Evolutionary conservation across 30 jellyfish, hydroid and myxozoan species (phyloP).

Genomic region (Aurelia aurita): DNA sequence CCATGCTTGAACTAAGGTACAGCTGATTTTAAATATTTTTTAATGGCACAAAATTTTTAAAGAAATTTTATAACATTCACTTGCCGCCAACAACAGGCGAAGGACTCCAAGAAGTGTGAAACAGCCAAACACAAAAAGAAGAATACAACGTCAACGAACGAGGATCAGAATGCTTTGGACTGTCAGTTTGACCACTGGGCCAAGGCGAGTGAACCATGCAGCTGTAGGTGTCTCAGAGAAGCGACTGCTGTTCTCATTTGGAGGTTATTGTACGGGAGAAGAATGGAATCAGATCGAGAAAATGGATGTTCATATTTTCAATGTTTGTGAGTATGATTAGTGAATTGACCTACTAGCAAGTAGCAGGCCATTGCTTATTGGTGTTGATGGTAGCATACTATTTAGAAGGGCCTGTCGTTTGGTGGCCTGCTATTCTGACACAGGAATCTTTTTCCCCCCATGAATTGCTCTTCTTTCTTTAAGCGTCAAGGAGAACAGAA

Average conservation of each 20-base stretch:
- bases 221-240: constrained; percentile 62
- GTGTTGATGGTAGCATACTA: not conserved
- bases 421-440: no score
- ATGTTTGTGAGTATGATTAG: constrained; percentile 36
- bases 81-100: no score
- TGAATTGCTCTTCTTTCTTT: no score
- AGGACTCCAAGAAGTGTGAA: no score
- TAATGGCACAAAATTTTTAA: no score
- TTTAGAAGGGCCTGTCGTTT: not conserved
- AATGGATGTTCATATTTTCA: constrained; percentile 71
- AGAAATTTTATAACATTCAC: no score
- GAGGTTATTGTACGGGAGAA: constrained; percentile 78
- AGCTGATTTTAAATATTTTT: no score
- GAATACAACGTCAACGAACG: not conserved
- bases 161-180: constrained; percentile 64
- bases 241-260: constrained; percentile 56
- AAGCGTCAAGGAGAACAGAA: no score
- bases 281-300: constrained; percentile 61
- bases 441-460: no score
- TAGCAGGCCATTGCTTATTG: not conserved
- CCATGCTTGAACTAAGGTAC: no score
- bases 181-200: constrained; percentile 64
- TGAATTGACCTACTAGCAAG: no score
- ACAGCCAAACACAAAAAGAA: no score
- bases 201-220: constrained; percentile 83